Conservation (phyloP, 1,140 invertebrate genomes). For the Heliconius nattereri region DNA sequence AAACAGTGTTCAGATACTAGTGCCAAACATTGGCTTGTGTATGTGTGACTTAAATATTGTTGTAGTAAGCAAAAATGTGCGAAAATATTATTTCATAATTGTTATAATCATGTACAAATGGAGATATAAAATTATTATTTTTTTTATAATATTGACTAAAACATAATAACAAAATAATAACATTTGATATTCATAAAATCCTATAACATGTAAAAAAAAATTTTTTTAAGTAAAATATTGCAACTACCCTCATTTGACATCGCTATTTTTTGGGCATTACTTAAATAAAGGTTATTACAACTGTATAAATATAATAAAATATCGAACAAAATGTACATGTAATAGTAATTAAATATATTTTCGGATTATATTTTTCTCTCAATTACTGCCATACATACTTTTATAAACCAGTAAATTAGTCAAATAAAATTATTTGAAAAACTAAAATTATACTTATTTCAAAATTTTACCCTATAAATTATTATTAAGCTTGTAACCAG, state of each 20-base stretch:
- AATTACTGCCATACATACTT: slow-evolving; percentile 6
- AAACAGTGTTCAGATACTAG: slow-evolving; percentile 58
- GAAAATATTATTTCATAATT: neutral
- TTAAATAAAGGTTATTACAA: neutral
- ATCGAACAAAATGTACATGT: neutral
- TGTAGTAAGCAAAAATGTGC: neutral
- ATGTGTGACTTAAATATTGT: neutral
- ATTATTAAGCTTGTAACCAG: slow-evolving; percentile 1
- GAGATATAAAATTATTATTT: neutral
- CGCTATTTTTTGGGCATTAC: neutral
- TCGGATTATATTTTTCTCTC: slow-evolving; percentile 1
- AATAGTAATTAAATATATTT: slow-evolving; percentile 5
- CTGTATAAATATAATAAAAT: neutral
- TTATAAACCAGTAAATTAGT: neutral
- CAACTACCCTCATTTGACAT: too few relatives aligned
- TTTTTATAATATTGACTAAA: too few relatives aligned
- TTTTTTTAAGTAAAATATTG: too few relatives aligned
- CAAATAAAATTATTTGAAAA: neutral
- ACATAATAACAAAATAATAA: too few relatives aligned
- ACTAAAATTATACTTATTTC: neutral
- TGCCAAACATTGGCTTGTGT: slow-evolving; percentile 58
- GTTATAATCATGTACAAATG: neutral
- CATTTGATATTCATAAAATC: too few relatives aligned
- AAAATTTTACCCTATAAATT: neutral
- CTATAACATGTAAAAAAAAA: too few relatives aligned